Percentiles rank a stretch among this genome's conserved stretches.
Conservation (phyloP, 2,113 vertebrate genomes). For the Elanoides forficatus region DNA sequence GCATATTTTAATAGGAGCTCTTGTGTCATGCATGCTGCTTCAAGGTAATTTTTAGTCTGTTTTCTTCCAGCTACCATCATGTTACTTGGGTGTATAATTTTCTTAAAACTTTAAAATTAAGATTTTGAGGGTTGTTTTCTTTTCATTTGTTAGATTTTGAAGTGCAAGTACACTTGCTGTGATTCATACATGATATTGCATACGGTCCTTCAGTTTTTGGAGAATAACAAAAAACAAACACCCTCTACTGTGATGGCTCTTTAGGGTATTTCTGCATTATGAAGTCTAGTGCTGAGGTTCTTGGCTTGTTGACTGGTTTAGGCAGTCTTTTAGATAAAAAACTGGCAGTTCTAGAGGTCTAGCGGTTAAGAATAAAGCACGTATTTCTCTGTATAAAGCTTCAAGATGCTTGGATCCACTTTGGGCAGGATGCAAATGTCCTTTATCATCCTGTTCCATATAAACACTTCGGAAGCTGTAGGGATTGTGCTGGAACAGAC, state of each 20-base stretch:
- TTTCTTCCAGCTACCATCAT: background rate
- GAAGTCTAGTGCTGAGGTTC: background rate
- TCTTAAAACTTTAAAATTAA: background rate
- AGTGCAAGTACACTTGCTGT: background rate
- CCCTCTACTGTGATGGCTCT: background rate
- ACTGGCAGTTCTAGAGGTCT: background rate
- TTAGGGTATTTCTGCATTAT: background rate
- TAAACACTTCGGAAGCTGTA: background rate
- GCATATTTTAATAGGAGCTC: background rate
- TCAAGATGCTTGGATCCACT: background rate
- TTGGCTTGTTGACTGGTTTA: background rate
- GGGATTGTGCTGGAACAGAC: background rate
- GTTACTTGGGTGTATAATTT: background rate
- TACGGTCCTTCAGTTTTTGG: background rate
- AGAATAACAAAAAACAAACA: background rate
- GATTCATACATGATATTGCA: background rate
- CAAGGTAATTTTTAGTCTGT: background rate
- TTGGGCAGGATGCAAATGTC: background rate
- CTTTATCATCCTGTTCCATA: background rate
- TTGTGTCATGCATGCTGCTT: background rate
- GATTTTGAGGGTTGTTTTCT: background rate
- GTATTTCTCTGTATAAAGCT: background rate
- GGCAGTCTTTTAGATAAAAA: background rate
- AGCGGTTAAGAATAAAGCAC: background rate
- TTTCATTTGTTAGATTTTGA: background rate